Percentiles rank a stretch among this genome's conserved stretches.
Evolutionary conservation across 2,113 vertebrate genomes (phyloP).

Genomic region (Thunnus thynnus): DNA sequence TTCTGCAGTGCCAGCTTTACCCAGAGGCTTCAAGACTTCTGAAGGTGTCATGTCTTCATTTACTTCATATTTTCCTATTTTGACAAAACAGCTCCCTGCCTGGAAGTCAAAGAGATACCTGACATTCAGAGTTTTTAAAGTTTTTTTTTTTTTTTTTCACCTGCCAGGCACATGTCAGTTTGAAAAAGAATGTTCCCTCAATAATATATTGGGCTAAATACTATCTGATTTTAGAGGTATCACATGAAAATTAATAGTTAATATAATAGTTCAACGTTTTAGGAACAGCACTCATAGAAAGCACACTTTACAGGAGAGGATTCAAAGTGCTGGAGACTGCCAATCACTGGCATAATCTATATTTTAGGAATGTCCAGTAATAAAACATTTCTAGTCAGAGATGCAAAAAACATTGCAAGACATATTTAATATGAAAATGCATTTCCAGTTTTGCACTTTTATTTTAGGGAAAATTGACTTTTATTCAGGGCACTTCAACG

Average conservation of each 20-base stretch:
- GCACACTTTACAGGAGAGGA: too few relatives aligned
- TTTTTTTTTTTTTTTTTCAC: neutral
- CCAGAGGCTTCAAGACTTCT: constrained; percentile 10
- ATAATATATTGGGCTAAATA: neutral
- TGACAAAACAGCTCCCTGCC: constrained; percentile 16
- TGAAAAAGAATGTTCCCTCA: neutral
- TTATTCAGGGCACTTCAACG: too few relatives aligned
- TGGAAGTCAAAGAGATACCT: neutral
- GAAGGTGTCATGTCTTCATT: constrained; percentile 22
- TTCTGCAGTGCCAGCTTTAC: constrained; percentile 10
- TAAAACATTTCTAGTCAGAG: too few relatives aligned
- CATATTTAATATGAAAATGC: too few relatives aligned
- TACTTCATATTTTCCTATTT: constrained; percentile 25
- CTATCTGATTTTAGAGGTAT: neutral
- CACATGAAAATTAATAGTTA: neutral
- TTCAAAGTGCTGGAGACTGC: too few relatives aligned
- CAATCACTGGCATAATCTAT: too few relatives aligned
- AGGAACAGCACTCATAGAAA: too few relatives aligned
- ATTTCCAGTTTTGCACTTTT: too few relatives aligned
- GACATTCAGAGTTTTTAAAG: constrained; percentile 1
- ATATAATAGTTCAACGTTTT: neutral
- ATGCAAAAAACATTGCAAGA: too few relatives aligned
- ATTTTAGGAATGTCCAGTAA: too few relatives aligned
- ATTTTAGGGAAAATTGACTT: too few relatives aligned
- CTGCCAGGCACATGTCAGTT: neutral